Percentiles rank a stretch among this genome's conserved stretches.
These are phyloP conservation scores for Dicerorhinus sumatrensis DNA, from an alignment of 2,113 vertebrate species.

Conservation along the genomic window DNA sequence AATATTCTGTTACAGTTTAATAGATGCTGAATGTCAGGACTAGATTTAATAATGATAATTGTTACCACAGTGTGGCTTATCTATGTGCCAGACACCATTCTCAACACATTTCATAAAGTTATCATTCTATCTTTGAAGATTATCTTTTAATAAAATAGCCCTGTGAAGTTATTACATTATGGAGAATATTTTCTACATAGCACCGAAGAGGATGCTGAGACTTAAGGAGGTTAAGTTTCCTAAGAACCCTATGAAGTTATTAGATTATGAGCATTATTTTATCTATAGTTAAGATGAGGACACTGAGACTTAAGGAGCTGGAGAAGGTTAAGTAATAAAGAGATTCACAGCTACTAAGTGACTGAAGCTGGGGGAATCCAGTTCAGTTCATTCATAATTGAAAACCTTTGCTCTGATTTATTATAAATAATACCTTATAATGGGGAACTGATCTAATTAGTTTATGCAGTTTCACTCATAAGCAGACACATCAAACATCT, in stretches of 20 bases:
- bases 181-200: slow-evolving; percentile 26
- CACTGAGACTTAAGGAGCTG: neutral
- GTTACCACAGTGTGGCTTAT: neutral
- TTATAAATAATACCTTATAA: neutral
- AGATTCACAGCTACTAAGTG: neutral
- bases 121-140: slow-evolving; percentile 26
- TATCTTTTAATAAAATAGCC: slow-evolving; percentile 27
- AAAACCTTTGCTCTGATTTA: neutral
- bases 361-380: neutral
- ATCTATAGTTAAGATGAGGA: neutral
- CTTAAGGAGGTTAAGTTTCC: slow-evolving; percentile 20
- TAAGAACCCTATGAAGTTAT: slow-evolving; percentile 10
- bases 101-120: neutral
- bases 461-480: neutral
- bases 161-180: slow-evolving; percentile 19
- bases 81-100: slow-evolving; percentile 11
- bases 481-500: neutral
- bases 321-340: neutral
- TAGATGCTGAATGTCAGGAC: neutral
- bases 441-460: neutral
- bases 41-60: slow-evolving; percentile 51
- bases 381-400: neutral
- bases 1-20: neutral
- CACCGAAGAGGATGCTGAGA: neutral
- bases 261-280: slow-evolving; percentile 37